Percentiles rank a stretch among this genome's conserved stretches.
Evolutionary conservation across 2,888 invertebrate genomes (phyloP).

Genomic region (Heliconius erato): DNA sequence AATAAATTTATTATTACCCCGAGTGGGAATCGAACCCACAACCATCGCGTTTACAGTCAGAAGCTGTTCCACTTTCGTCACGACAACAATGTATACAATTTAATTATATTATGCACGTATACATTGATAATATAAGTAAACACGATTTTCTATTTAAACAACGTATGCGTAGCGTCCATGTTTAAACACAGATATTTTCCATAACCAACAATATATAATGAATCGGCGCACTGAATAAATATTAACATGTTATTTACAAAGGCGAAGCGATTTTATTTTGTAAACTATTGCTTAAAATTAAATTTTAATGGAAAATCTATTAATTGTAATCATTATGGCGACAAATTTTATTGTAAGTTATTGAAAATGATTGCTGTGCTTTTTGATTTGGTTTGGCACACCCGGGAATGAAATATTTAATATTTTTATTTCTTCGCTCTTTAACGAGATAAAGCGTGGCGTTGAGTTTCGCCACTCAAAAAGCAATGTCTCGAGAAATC

Average conservation of each 20-base stretch:
- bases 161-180: background rate
- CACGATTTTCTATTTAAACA: background rate
- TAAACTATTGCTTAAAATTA: background rate
- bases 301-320: background rate
- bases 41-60: background rate
- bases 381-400: background rate
- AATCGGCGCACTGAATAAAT: background rate
- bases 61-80: background rate
- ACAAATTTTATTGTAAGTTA: background rate
- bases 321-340: background rate
- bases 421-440: no score
- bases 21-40: background rate
- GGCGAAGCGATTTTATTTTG: background rate
- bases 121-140: background rate
- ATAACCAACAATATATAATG: constrained; percentile 4
- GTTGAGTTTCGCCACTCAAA: no score
- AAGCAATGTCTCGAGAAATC: no score
- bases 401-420: no score
- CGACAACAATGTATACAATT: background rate
- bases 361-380: background rate
- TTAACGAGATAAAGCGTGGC: no score
- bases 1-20: no score
- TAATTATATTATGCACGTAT: background rate
- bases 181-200: background rate
- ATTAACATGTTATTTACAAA: constrained; percentile 16